These are phyloP conservation scores for Neostethus bicornis DNA, from an alignment of 2,797 vertebrate genomes.

Conservation along the genomic window DNA sequence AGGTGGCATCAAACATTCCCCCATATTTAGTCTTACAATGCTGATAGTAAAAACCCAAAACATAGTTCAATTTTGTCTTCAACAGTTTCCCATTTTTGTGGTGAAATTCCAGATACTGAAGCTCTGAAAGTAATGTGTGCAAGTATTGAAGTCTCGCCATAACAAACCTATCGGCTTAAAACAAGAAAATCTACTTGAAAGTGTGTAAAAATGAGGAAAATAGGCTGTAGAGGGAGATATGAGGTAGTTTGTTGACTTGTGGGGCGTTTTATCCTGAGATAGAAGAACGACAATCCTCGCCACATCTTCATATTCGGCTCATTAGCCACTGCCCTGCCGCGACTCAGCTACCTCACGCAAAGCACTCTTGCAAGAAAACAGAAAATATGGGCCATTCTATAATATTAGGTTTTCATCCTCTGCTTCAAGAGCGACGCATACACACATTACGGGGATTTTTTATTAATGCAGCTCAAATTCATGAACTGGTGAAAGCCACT, in stretches of 20 bases:
- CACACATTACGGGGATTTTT: conserved; percentile 34
- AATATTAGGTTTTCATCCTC: conserved; percentile 59
- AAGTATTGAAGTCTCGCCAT: background rate
- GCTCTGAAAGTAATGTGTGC: conserved; percentile 8
- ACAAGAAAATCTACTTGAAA: conserved; percentile 17
- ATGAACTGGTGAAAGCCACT: conserved; percentile 53
- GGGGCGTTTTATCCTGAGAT: conserved; percentile 41
- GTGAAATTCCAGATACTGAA: conserved; percentile 10
- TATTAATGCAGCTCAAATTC: conserved; percentile 60
- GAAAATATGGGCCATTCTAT: conserved; percentile 49
- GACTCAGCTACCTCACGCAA: conserved; percentile 61
- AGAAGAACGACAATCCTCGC: conserved; percentile 48
- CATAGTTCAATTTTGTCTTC: conserved; percentile 9
- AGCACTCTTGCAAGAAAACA: conserved; percentile 58
- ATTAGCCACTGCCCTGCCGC: conserved; percentile 75
- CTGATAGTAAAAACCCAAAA: background rate
- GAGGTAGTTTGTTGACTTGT: conserved; percentile 57
- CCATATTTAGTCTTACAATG: background rate
- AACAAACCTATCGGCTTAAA: conserved; percentile 25
- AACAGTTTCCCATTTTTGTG: conserved; percentile 8
- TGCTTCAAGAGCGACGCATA: conserved; percentile 29
- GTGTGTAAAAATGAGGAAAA: conserved; percentile 2
- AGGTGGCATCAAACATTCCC: background rate
- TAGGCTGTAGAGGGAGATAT: conserved; percentile 29
- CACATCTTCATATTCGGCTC: conserved; percentile 63